Base-by-base conservation (phyloP, 2,113 vertebrate genomes). In the Stigmatopora nigra region DNA sequence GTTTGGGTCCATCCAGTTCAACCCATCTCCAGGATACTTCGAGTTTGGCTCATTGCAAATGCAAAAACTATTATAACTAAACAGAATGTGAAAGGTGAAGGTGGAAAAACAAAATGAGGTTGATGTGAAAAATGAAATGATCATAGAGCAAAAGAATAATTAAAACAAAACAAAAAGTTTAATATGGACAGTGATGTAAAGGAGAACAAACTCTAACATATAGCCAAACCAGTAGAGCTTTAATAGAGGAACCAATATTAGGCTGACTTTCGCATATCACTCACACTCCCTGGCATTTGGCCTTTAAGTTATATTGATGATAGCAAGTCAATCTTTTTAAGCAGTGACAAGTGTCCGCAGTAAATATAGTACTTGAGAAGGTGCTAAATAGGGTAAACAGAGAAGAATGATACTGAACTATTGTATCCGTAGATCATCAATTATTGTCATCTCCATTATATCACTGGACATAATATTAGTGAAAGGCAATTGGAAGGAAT, bases 1-100 rank as follows among this genome's bases (percentile, higher is more conserved):
- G 19, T 76, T 71, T 13, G 75, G 76, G 25, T 84, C 84, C 73
- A 60, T 73, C 87, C 86, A 89, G 75, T 84, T 82, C 74, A 70
- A 73, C 74, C 76, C 72, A 1, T 78, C 76, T 63, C 77, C 63
- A 19, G 80, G 76, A 31, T 78, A 55, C 60, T 72, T 65, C 47
- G 81, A 71, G 48, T 62, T 61, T 6, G 71, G 59, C 49, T 62
- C 63, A 63, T 59, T 68, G 81, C 71, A 70, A 64, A 68, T 74
- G 73, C 78, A 79, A 79, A 81, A 68, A 71, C 73, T 49, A 63
- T 61, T 76, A 47, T 46, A 36, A 78, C 84, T 85, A 68, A 70
- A 41, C 51, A 17, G 61, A 66, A 68, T 7, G 45, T 41, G 73
- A 65, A 65, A 11, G 35, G 19, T 10, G 44, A 41, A 52, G 71